These are phyloP conservation scores for Pemphredon lugubris DNA, from an alignment of 2,888 invertebrate species.

Conservation along the genomic window DNA sequence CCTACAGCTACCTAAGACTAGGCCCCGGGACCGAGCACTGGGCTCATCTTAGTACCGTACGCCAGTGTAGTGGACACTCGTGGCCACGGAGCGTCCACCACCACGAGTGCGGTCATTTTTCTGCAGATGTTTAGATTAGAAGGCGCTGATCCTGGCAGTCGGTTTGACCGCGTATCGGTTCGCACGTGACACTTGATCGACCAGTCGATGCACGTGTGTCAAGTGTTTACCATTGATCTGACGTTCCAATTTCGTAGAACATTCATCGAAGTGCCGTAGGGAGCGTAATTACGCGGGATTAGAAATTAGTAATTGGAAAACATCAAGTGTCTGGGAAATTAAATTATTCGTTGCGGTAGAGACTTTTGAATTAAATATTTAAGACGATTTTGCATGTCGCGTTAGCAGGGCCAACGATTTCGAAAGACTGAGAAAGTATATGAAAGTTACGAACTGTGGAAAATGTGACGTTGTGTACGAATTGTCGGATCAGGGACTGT, in stretches of 20 bases:
- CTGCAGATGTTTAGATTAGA: constrained; percentile 15
- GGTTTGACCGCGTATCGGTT: constrained; percentile 19
- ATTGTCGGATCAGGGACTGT: neutral
- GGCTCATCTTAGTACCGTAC: constrained; percentile 46
- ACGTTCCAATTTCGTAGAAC: constrained; percentile 2
- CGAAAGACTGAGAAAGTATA: neutral
- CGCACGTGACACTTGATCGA: constrained; percentile 35
- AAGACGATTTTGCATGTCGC: neutral
- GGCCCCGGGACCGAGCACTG: constrained; percentile 37
- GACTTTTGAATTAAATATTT: no score
- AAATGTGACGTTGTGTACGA: constrained; percentile 23
- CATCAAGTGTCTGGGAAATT: no score
- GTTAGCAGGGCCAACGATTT: neutral
- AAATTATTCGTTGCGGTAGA: no score
- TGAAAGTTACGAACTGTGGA: neutral
- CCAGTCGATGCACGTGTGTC: constrained; percentile 34
- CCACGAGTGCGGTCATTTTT: constrained; percentile 48
- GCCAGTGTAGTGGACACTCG: constrained; percentile 52
- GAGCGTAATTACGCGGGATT: no score
- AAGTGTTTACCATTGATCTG: constrained; percentile 2
- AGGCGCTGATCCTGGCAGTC: constrained; percentile 4
- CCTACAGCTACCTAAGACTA: constrained; percentile 45
- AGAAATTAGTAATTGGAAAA: no score
- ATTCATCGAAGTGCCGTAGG: no score
- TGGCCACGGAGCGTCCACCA: constrained; percentile 48